These are phyloP conservation scores for Falcaria lacertinaria DNA, from an alignment of 2,888 invertebrate species.

Conservation along the genomic window DNA sequence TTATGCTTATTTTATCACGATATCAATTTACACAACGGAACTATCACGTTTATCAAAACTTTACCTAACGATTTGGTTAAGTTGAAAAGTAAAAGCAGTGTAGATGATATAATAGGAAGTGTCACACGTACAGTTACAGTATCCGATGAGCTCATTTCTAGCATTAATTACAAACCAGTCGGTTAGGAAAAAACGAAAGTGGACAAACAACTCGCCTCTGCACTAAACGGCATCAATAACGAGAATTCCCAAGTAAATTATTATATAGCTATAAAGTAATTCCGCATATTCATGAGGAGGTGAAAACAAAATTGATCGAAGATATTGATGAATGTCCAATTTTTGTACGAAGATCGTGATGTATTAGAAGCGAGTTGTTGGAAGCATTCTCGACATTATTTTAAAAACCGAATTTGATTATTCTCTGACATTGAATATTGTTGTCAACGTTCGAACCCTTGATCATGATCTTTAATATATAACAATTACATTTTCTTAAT, in stretches of 20 bases:
- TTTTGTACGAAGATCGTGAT: background rate
- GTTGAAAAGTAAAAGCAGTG: background rate
- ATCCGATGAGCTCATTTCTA: slow-evolving; percentile 16
- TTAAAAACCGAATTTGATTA: background rate
- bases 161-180: slow-evolving; percentile 21
- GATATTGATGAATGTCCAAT: background rate
- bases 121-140: slow-evolving; percentile 9
- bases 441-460: too few relatives aligned
- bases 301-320: background rate
- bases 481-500: too few relatives aligned
- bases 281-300: background rate
- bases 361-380: background rate
- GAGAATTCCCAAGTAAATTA: slow-evolving; percentile 1
- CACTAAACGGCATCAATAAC: background rate
- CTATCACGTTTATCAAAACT: too few relatives aligned
- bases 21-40: too few relatives aligned
- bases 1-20: too few relatives aligned
- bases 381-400: background rate
- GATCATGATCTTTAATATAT: too few relatives aligned
- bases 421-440: background rate
- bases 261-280: background rate
- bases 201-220: slow-evolving; percentile 11
- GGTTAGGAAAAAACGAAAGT: slow-evolving; percentile 32
- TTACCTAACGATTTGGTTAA: too few relatives aligned
- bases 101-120: slow-evolving; percentile 9